Conservation (phyloP, 2,797 vertebrate species). For the Margarornis squamiger region DNA sequence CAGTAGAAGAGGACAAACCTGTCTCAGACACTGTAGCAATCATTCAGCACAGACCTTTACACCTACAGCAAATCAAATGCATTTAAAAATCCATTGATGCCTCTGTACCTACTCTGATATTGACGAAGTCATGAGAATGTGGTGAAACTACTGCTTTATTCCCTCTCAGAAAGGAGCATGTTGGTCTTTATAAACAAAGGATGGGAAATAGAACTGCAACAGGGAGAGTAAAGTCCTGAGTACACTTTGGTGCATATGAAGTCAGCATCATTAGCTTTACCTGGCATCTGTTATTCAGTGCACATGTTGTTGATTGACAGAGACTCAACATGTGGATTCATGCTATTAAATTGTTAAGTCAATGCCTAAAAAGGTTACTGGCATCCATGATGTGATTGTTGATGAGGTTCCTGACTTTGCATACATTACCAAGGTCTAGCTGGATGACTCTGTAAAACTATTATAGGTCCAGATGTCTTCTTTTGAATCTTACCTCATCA, state of each 20-base stretch:
- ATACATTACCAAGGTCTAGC: slow-evolving; percentile 54
- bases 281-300: slow-evolving; percentile 46
- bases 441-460: slow-evolving; percentile 28
- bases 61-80: not conserved
- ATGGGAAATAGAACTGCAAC: not conserved
- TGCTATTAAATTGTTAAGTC: slow-evolving; percentile 62
- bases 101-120: not conserved
- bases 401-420: slow-evolving; percentile 70
- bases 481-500: slow-evolving; percentile 19
- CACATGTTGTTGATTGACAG: slow-evolving; percentile 56
- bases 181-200: not conserved
- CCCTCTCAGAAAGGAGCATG: not conserved
- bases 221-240: not conserved
- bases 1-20: not conserved
- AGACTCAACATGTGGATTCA: slow-evolving; percentile 55
- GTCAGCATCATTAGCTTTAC: not conserved
- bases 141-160: not conserved
- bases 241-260: not conserved
- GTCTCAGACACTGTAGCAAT: not conserved
- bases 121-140: not conserved
- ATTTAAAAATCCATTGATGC: not conserved
- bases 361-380: slow-evolving; percentile 59
- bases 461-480: slow-evolving; percentile 43
- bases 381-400: slow-evolving; percentile 44
- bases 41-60: not conserved